Base-by-base conservation (phyloP, 2,797 vertebrate genomes). In the Salmo trutta region DNA sequence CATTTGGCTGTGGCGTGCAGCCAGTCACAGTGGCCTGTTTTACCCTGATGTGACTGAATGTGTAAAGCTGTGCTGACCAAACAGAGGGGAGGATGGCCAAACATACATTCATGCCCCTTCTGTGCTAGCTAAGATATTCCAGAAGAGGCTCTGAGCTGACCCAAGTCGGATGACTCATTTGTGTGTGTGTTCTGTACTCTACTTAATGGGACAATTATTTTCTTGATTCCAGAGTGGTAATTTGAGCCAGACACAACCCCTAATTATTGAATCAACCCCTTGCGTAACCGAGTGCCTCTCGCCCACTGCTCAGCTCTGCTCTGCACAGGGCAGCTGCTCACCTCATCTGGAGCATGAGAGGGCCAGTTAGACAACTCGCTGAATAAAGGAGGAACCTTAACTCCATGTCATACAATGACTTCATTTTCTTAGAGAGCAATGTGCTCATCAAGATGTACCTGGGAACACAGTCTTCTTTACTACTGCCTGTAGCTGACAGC, bases 181-280 rank as follows among this genome's bases (percentile, higher is more conserved):
- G 81, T 79, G 79, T 79, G 79, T 70, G 79, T 71, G 80, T 75
- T 85, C 54, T 66, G 79, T 74, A 53, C 76, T 78, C 33, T 53
- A 21, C 65, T 83, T 77, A 89, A 82, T 83, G 86, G 77, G 81
- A 76, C 77, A 75, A 74, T 82, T 27, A 76, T 81, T 83, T 71
- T 80, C 56, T 78, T 90, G 84, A 91, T 90, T 86, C 83, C 78
- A 79, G 66, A 88, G 77, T 74, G 73, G 81, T 90, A 84, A 90
- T 89, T 87, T 87, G 83, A 89, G 79, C 79, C 78, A 47, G 21
- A 33, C n/a, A 31, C 81, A 81, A 85, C 75, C 79, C 84, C 75
- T 84, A 83, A 92, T 92, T 90, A 90, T 79, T 74, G 82, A 88
- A 82, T 91, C 83, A 88, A 86, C 83, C 59, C 59, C 77, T 71